phyloP scores from a whole-genome alignment of 2,888 invertebrate species.

The Beris morrisii region DNA sequence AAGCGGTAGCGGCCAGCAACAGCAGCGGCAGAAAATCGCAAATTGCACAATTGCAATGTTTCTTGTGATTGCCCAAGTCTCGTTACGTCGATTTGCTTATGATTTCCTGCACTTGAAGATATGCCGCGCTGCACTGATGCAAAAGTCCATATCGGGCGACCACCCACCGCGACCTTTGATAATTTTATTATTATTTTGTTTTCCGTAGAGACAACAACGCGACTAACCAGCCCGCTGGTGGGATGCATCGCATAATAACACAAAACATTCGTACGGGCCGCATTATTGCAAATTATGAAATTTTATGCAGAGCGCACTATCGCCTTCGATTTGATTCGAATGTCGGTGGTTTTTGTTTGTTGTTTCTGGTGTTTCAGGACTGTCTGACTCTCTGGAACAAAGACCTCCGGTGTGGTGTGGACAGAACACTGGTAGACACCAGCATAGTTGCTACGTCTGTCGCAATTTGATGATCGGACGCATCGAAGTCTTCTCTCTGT shows the following conservation, averaged over 20 bases:
- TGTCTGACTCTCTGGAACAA: no score
- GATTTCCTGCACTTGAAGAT: conserved; percentile 24
- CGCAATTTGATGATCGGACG: conserved; percentile 16
- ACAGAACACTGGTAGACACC: conserved; percentile 24
- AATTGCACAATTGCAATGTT: no score
- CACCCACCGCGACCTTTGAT: conserved; percentile 25
- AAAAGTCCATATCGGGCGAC: conserved; percentile 15
- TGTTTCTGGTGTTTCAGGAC: conserved; percentile 14
- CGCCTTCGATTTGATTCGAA: conserved; percentile 26
- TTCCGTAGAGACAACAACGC: conserved; percentile 23
- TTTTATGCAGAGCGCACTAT: conserved; percentile 23
- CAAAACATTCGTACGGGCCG: background rate
- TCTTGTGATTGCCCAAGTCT: conserved; percentile 4
- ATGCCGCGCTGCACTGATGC: conserved; percentile 7
- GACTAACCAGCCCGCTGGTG: background rate
- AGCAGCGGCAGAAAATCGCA: no score
- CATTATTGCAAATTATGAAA: conserved; percentile 8
- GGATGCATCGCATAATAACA: background rate
- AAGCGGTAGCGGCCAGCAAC: no score
- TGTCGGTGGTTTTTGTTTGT: conserved; percentile 29
- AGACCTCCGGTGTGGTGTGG: conserved; percentile 7
- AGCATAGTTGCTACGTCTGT: conserved; percentile 15
- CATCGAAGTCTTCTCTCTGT: background rate
- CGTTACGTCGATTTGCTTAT: conserved; percentile 7
- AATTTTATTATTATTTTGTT: conserved; percentile 24